These are phyloP conservation scores for Phrynocephalus forsythii DNA, from an alignment of 2,797 vertebrate species.

Conservation along the genomic window DNA sequence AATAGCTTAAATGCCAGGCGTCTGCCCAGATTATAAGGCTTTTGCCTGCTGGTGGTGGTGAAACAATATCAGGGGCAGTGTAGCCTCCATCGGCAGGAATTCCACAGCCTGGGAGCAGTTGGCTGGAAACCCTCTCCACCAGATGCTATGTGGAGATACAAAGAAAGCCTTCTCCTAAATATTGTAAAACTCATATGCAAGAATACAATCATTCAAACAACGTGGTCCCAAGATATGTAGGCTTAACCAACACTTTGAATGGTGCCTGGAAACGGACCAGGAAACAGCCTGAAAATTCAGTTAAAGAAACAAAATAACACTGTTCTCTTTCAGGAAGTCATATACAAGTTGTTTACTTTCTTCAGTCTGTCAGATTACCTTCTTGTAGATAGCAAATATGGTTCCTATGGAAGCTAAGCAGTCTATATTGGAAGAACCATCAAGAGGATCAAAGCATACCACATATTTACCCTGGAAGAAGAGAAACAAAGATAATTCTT, in stretches of 20 bases:
- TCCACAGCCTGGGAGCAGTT: not conserved
- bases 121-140: too few relatives aligned
- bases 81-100: not conserved
- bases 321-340: not conserved
- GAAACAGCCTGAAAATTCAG: not conserved
- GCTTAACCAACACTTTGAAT: not conserved
- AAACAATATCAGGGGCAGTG: too few relatives aligned
- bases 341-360: not conserved
- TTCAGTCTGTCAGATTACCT: slow-evolving; percentile 79
- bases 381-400: slow-evolving; percentile 96
- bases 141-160: too few relatives aligned
- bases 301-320: rapidly evolving
- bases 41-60: too few relatives aligned
- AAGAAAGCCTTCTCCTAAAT: too few relatives aligned
- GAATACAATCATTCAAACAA: too few relatives aligned
- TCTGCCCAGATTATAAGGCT: too few relatives aligned
- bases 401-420: slow-evolving; percentile 96
- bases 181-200: too few relatives aligned
- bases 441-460: slow-evolving; percentile 96
- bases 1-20: too few relatives aligned
- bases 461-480: slow-evolving; percentile 91
- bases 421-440: slow-evolving; percentile 98
- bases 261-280: not conserved
- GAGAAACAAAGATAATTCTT: slow-evolving; percentile 37
- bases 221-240: not conserved